Evolutionary conservation across 2,888 invertebrate genomes (phyloP).

Genomic region (Dolomedes plantarius): DNA sequence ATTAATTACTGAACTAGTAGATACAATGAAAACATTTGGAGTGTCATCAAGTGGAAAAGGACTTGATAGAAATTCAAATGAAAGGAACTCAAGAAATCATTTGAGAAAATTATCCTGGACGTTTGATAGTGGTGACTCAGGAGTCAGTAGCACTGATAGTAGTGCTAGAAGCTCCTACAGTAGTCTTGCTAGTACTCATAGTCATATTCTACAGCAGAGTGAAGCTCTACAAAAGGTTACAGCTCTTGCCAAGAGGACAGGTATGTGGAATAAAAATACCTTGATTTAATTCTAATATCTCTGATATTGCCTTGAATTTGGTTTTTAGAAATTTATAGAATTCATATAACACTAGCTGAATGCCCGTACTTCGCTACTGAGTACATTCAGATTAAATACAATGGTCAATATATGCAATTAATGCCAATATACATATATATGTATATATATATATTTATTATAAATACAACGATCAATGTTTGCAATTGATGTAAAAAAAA

Average conservation of each 20-base stretch:
- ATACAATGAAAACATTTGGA: slow-evolving; percentile 80
- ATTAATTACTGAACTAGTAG: slow-evolving; percentile 87
- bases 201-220: slow-evolving; percentile 79
- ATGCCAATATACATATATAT: too few species aligned
- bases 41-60: slow-evolving; percentile 48
- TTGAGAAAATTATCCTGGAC: slow-evolving; percentile 84
- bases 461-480: too few species aligned
- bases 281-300: too few species aligned
- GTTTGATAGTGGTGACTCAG: slow-evolving; percentile 77
- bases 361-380: too few species aligned
- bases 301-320: too few species aligned
- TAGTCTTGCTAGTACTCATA: slow-evolving; percentile 74
- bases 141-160: slow-evolving; percentile 76
- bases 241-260: slow-evolving; percentile 89
- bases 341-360: too few species aligned
- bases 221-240: slow-evolving; percentile 91
- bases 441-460: too few species aligned
- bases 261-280: slow-evolving; percentile 76
- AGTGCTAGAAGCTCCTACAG: slow-evolving; percentile 75
- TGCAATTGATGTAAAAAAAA: too few species aligned
- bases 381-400: too few species aligned
- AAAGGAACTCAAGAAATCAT: slow-evolving; percentile 72
- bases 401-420: too few species aligned
- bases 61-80: slow-evolving; percentile 73
- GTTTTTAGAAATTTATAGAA: too few species aligned